Evolutionary conservation across 2,797 vertebrate species (phyloP).

Genomic region (Brachyrhaphis roseni): DNA sequence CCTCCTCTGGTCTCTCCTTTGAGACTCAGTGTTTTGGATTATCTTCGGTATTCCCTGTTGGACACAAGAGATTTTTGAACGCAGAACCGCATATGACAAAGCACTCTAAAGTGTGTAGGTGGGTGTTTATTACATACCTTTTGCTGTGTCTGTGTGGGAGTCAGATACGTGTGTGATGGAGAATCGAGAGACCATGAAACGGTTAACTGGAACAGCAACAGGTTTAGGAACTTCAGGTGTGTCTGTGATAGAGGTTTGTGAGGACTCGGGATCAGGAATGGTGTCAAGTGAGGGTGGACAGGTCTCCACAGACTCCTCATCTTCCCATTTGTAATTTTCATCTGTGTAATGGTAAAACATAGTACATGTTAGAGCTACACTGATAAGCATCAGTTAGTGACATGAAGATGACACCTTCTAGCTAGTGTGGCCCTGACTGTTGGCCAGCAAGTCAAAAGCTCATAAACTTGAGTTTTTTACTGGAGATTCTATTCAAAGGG

Average conservation of each 20-base stretch:
- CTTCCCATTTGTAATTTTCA: constrained; percentile 78
- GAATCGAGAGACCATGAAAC: constrained; percentile 94
- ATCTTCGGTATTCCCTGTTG: constrained; percentile 80
- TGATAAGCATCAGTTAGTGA: not conserved
- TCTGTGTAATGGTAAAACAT: constrained; percentile 68
- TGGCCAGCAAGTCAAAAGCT: not conserved
- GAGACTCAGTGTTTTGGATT: constrained; percentile 76
- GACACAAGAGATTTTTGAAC: constrained; percentile 15
- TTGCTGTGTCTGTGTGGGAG: constrained; percentile 77
- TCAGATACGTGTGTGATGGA: constrained; percentile 96
- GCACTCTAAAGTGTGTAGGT: not conserved
- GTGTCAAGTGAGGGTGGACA: constrained; percentile 64
- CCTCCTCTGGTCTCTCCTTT: constrained; percentile 36
- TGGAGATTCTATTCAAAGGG: not conserved
- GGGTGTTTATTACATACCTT: constrained; percentile 79
- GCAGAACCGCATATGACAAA: not conserved
- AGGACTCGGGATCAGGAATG: constrained; percentile 40
- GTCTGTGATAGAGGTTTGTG: constrained; percentile 47
- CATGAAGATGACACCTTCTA: not conserved
- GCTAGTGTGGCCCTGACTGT: too few species aligned
- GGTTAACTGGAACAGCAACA: constrained; percentile 79
- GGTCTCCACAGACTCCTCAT: constrained; percentile 73
- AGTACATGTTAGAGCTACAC: not conserved
- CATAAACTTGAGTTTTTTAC: not conserved
- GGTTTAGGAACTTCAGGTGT: constrained; percentile 76